Base-by-base conservation (phyloP, 2,797 vertebrate genomes). In the Cossypha caffra region DNA sequence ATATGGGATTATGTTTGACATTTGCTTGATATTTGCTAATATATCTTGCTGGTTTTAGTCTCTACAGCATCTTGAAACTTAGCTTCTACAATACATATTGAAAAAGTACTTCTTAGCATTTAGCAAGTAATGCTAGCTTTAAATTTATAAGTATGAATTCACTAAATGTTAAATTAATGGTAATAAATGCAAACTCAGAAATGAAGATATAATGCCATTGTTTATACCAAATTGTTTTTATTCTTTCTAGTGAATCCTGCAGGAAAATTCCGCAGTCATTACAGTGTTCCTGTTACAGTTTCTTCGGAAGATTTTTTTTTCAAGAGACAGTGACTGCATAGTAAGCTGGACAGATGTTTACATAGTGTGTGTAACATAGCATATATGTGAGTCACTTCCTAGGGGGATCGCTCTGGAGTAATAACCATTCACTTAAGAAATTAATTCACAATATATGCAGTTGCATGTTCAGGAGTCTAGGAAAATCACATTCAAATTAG, bases 11-110 rank as follows among this genome's bases (percentile, higher is more conserved):
- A 33, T 64, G 45, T 29, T 79, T 94, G 83, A 72, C 71, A 67
- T 92, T 89, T 94, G 16, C 79, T 93, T 93, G 85, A 59, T 86
- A 80, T 64, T 86, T 92, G 35, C 58, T 73, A 16, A 40, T 84
- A 14, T 62, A 23, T 84, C 55, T 55, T 67, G 35, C 72, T 91
- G 54, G 20, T 11, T 91, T 87, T 93, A 81, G 50, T 93, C 64
- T 67, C 51, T 57, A 6, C 25, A 71, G 33, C 9, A 40, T 69
- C 43, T 95, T 64, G 68, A 86, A 77, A n/a, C 54, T 68, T 87
- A 42, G 5, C 21, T 82, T 94, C 24, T 71, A 2, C 62, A 42
- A 54, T 48, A 29, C 35, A 17, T 68, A 55, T 31, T 52, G 45
- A 68, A 67, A 23, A 74, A 66, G 9, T 31, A 7, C 35, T 93